phyloP scores from a whole-genome alignment of 2,797 vertebrate genomes.

The Phrynocephalus forsythii region DNA sequence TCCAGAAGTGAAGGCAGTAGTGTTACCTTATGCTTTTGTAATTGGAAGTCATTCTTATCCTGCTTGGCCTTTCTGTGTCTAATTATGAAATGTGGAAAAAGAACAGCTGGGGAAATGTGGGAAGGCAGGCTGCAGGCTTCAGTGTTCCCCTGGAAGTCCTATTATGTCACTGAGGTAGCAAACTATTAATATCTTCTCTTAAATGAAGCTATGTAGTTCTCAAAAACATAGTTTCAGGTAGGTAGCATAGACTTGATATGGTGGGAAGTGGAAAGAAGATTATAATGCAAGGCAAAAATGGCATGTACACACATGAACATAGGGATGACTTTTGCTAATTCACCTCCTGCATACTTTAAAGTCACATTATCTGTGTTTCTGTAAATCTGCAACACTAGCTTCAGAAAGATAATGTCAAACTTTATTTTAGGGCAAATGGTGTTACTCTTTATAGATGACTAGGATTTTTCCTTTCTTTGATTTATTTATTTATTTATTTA shows the following conservation, averaged over 20 bases:
- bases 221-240: neutral
- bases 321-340: slow-evolving; percentile 4
- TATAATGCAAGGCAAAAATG: slow-evolving; percentile 19
- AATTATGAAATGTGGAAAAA: neutral
- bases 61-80: neutral
- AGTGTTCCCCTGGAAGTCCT: neutral
- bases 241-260: neutral
- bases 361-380: neutral
- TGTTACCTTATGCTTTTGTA: slow-evolving; percentile 26
- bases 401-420: neutral
- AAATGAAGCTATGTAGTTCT: slow-evolving; percentile 4
- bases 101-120: neutral
- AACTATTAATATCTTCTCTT: neutral
- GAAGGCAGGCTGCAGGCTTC: neutral
- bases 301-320: neutral
- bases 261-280: slow-evolving; percentile 1
- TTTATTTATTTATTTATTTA: neutral
- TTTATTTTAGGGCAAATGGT: slow-evolving; percentile 4
- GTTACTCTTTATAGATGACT: neutral
- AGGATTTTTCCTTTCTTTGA: neutral
- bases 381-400: neutral
- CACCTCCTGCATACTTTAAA: neutral
- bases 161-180: neutral
- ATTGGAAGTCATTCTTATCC: slow-evolving; percentile 30
- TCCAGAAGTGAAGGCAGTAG: slow-evolving; percentile 36